Percentiles rank a stretch among this genome's conserved stretches.
Evolutionary conservation across 2,113 vertebrate species (phyloP).

Genomic region (Struthidea cinerea): DNA sequence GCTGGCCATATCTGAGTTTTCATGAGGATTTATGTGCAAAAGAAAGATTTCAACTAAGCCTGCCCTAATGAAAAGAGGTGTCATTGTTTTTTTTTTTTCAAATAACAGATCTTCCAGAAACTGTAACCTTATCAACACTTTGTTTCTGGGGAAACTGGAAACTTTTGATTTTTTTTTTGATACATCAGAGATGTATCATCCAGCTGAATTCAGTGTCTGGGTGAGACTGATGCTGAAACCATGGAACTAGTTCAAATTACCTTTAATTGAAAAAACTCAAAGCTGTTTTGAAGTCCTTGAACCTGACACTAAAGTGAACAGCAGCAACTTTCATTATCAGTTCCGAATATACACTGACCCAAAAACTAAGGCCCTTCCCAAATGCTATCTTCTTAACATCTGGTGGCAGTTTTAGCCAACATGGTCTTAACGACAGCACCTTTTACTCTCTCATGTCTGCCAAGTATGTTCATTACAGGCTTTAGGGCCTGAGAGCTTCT

Average conservation of each 20-base stretch:
- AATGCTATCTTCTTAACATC: not conserved
- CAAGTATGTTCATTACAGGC: not conserved
- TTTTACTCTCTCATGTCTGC: not conserved
- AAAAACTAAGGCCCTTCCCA: rapidly evolving
- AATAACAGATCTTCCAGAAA: not conserved
- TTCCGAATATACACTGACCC: not conserved
- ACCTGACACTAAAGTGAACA: not conserved
- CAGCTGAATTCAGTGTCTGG: not conserved
- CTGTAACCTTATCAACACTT: not conserved
- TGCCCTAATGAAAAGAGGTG: not conserved
- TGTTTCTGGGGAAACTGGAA: not conserved
- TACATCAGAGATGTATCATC: not conserved
- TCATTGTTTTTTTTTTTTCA: not conserved
- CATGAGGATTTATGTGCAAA: not conserved
- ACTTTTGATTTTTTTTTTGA: not conserved
- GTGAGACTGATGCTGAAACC: not conserved
- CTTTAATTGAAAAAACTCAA: not conserved
- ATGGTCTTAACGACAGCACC: not conserved
- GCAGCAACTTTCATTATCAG: not conserved
- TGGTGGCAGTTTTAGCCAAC: not conserved
- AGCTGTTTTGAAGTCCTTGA: not conserved
- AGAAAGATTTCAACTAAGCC: not conserved
- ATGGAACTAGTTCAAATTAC: not conserved
- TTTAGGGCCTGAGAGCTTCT: not conserved
- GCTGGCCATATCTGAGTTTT: not conserved